A percentile compares a stretch with the other conserved stretches of the same genome.
Evolutionary conservation across 2,113 vertebrate species (phyloP).

Genomic region (Xenotilapia leptura): DNA sequence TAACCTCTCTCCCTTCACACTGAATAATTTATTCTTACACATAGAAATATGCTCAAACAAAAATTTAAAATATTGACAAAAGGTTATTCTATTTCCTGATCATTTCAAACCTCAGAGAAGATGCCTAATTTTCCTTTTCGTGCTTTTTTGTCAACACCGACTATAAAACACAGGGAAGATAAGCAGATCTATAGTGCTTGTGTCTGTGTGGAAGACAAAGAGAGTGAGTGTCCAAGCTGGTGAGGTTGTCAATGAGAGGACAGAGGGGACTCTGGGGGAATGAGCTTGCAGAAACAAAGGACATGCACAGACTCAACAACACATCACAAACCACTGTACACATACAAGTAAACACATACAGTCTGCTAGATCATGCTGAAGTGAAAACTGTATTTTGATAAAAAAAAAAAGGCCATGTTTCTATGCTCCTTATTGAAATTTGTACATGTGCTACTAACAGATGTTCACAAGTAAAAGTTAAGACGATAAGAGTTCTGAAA

Average conservation of each 20-base stretch:
- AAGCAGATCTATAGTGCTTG: neutral
- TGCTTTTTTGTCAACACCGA: neutral
- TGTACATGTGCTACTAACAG: neutral
- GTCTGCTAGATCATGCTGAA: neutral
- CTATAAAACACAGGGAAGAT: neutral
- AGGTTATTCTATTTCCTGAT: neutral
- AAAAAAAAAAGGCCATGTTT: neutral
- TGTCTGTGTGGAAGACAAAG: neutral
- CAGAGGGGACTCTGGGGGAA: conserved; percentile 30
- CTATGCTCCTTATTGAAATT: neutral
- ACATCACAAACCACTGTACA: neutral
- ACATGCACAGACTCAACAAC: neutral
- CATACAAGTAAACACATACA: neutral
- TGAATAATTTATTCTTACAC: neutral
- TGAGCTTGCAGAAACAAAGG: conserved; percentile 44
- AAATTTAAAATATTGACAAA: neutral
- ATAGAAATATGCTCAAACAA: neutral
- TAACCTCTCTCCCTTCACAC: neutral
- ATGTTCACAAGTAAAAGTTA: conserved; percentile 9
- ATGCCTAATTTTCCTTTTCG: neutral
- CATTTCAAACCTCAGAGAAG: neutral
- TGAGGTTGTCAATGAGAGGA: conserved; percentile 43
- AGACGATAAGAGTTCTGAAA: neutral
- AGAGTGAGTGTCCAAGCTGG: neutral
- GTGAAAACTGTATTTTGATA: neutral